Evolutionary conservation across 2,888 invertebrate species (phyloP), one percentile per base, ranked within the genome.

Genomic region (Nemurella pictetii): DNA sequence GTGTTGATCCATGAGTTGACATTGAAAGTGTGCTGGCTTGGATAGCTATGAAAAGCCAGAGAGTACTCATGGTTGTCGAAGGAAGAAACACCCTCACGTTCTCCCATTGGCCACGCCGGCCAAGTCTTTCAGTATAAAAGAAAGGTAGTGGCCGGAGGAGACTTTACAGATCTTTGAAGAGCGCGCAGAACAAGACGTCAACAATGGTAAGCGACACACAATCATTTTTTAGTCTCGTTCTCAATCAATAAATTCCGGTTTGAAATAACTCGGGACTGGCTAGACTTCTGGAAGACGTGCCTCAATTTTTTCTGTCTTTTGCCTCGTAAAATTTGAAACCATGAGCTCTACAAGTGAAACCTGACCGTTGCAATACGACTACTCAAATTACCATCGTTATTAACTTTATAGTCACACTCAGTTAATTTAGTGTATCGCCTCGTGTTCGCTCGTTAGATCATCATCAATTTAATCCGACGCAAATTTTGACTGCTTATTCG

Each of bases 131-230:
- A 26, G 80, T 81, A 81, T 81, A 35, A 35, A 81, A 81, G 80
- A 81, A 78, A 81, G 80, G 80, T 81, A 36, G 35, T 35, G 0
- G 36, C 26, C 26, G 80, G 75, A 75, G 75, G 28, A 20, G 75
- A 75, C 26, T 75, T 75, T 28, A 81, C 32, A 81, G 36, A 81
- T 25, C 32, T 26, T 26, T 36, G 35, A 35, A 81, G 80, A 81
- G 80, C 80, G 80, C n/a, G 80, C 80, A 81, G 32, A 81, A 81
- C 80, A 81, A 81, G 80, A 81, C 80, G 80, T 81, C 80, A 81
- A 81, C 80, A 35, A 81, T 81, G 80, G 80, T 81, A 81, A 81
- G 80, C 25, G 36, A 36, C 55, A 55, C 9, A 55, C 55, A 55
- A 55, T 55, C 9, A 5, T 20, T 30, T 80, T 80, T 20, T 55